Evolutionary conservation across 2,797 vertebrate genomes (phyloP).

Genomic region (Halcyon smyrnensis): DNA sequence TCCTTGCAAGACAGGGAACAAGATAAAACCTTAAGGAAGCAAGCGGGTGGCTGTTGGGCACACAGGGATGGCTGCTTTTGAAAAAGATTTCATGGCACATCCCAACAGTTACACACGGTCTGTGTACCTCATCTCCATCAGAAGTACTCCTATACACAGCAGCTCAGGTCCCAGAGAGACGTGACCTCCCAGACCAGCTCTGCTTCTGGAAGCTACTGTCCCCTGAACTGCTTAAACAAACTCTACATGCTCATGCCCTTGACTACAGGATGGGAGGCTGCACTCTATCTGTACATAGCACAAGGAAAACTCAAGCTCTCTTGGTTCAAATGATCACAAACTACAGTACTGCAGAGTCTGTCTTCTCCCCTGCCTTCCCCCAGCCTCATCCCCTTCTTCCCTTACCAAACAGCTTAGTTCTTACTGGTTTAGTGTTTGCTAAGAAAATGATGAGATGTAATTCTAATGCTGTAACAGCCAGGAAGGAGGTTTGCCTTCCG

Average conservation of each 20-base stretch:
- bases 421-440: not conserved
- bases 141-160: not conserved
- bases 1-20: not conserved
- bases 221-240: not conserved
- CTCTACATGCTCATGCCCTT: not conserved
- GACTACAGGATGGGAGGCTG: not conserved
- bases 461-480: not conserved
- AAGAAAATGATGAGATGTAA: not conserved
- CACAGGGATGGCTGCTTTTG: not conserved
- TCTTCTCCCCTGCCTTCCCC: not conserved
- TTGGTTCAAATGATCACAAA: not conserved
- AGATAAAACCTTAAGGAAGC: not conserved
- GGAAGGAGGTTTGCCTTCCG: not conserved
- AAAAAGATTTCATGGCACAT: not conserved
- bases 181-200: not conserved
- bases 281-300: not conserved
- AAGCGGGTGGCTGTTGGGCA: not conserved
- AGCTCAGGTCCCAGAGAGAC: not conserved
- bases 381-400: not conserved
- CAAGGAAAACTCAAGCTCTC: not conserved
- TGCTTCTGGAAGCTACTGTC: not conserved
- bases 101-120: not conserved
- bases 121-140: not conserved
- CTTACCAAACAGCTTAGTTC: not conserved
- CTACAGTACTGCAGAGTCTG: not conserved